Base-by-base conservation (phyloP, 1,140 invertebrate species). In the Andrena cerasifolii region DNA sequence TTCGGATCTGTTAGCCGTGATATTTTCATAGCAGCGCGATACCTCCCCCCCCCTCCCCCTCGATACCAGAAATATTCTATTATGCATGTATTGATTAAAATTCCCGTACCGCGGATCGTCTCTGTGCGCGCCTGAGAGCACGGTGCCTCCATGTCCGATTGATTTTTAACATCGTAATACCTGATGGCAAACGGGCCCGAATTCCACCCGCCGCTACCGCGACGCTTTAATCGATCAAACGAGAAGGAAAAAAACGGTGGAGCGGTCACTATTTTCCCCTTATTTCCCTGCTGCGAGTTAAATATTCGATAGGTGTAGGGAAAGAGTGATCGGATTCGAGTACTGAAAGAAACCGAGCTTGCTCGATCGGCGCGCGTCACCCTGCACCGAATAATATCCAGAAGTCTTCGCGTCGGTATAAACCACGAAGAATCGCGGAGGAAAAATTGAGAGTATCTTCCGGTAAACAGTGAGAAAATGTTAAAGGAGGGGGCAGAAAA, bases 71-170 rank as follows among this genome's bases (percentile, higher is more conserved):
- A 71, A 77, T 49, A 62, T 61, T 77, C 67, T 62, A 77, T 77
- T 77, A 77, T 70, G 66, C 56, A 36, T 77, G 75, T 70, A 77
- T 77, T 77, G 58, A 71, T 77, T 77, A 77, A 77, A 77, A 77
- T 77, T 77, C 75, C 56, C 36, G 33, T 40, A 40, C 2, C n/a
- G 18, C 33, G 28, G 14, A 61, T 24, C 10, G n/a, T 71, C 43
- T 51, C 56, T 61, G 21, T 43, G 8, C 16, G 12, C 7, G 31
- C 18, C 26, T 21, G 33, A 28, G n/a, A 16, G 65, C 45, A 45
- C 7, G 40, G 4, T 54, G 26, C 36, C 36, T 31, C 65, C 54
- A 43, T 28, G 45, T 71, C 54, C 58, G 73, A 76, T 68, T 76
- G 73, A 76, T 68, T 76, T 76, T 76, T 76, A 76, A 68, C 65